Conservation (phyloP, 2,113 vertebrate species). For the Podilymbus podiceps region DNA sequence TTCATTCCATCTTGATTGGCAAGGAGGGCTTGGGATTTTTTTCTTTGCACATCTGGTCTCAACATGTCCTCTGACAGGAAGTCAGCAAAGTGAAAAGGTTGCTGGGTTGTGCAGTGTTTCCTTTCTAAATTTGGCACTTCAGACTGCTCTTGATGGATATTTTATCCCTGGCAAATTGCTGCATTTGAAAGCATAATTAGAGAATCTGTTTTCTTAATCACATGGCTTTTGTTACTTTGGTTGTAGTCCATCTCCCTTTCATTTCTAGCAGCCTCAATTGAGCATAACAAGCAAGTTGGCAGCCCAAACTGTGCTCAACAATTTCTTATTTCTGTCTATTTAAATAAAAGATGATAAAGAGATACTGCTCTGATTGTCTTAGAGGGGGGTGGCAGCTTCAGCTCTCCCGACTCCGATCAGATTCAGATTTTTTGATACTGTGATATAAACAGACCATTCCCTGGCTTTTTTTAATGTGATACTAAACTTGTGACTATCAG, state of each 20-base stretch:
- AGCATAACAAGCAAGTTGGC: constrained; percentile 68
- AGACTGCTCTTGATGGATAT: constrained; percentile 93
- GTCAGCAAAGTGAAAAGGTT: constrained; percentile 84
- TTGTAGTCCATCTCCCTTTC: constrained; percentile 74
- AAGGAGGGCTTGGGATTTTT: constrained; percentile 43
- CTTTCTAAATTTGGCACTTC: constrained; percentile 84
- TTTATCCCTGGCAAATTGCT: constrained; percentile 94
- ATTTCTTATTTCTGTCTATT: constrained; percentile 66
- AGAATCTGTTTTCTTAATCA: constrained; percentile 95
- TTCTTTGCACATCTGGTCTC: constrained; percentile 87
- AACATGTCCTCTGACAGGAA: constrained; percentile 91
- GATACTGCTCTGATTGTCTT: constrained; percentile 54
- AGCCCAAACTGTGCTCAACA: constrained; percentile 52
- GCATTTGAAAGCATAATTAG: constrained; percentile 93
- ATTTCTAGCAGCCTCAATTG: constrained; percentile 67
- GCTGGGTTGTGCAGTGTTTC: constrained; percentile 86
- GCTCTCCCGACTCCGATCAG: neutral
- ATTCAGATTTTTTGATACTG: constrained; percentile 36
- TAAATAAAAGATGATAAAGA: constrained; percentile 68
- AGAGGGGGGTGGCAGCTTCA: constrained; percentile 37
- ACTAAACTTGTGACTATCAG: constrained; percentile 18
- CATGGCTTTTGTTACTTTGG: constrained; percentile 79
- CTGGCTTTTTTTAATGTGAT: constrained; percentile 18
- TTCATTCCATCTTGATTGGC: constrained; percentile 61
- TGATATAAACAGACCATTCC: constrained; percentile 57